Evolutionary conservation across 1,140 invertebrate genomes (phyloP), one percentile per base, ranked within the genome.

Genomic region (Trypoxylus dichotomus): DNA sequence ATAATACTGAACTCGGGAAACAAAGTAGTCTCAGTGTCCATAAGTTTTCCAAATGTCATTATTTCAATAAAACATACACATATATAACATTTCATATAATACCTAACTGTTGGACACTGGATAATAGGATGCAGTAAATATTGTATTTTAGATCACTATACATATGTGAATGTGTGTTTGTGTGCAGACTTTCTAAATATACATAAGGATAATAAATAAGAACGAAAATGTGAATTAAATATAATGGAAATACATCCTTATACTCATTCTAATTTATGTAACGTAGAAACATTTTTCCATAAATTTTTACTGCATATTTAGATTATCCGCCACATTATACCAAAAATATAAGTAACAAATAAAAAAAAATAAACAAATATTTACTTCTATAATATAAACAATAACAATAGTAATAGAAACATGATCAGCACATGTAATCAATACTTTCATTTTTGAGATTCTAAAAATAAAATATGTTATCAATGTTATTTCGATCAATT

Each of bases 331-430:
- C 19, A 63, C 60, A 63, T 7, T 19, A 63, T 63, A 13, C 13
- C 8, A 24, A 63, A 63, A 24, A 63, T 63, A 47, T n/a, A 63
- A 63, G 10, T 63, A 63, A 63, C 25, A 27, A 27, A 19, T 11
- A 63, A 19, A 24, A 21, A 63, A 63, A 63, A 25, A 24, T 24
- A 63, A 1, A 63, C 25, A 63, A 24, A 24, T 63, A 19, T 63
- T 25, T 63, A 21, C 25, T 25, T 63, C 13, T 63, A 58, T 5
- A 58, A 58, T n/a, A 58, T 3, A 8, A 63, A 63, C 19, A 11
- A 25, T 63, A 63, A 63, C 13, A 63, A 63, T 63, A 24, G 1
- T 63, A 63, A 63, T 63, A 63, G 24, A 63, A 63, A 63, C 60
- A 63, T 63, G 24, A 24, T 11, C 24, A 27, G 5, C 2, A 63